Conservation (phyloP, 2,888 invertebrate species). For the Caenorhabditis angaria region DNA sequence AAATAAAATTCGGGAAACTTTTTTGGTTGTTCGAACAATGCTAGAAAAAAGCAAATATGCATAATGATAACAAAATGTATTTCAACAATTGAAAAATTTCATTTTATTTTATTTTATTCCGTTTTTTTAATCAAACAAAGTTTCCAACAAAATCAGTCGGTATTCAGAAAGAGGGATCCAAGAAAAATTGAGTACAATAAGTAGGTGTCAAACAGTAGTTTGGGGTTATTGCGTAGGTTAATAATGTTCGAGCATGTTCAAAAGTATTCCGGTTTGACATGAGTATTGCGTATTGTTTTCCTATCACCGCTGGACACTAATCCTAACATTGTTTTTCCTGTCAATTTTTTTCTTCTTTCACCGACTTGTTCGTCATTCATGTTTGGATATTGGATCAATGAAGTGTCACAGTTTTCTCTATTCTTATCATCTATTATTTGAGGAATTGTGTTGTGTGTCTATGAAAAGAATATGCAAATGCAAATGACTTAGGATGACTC, state of each 20-base stretch:
- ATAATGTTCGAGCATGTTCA: constrained; percentile 2
- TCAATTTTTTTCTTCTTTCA: neutral
- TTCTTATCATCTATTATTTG: constrained; percentile 1
- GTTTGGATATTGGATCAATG: constrained; percentile 10
- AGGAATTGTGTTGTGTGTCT: neutral
- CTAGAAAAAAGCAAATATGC: neutral
- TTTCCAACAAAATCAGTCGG: neutral
- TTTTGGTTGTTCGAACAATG: neutral
- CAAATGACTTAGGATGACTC: constrained; percentile 4
- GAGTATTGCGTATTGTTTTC: constrained; percentile 14
- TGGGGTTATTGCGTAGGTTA: neutral
- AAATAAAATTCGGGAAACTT: neutral
- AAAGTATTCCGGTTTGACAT: constrained; percentile 15
- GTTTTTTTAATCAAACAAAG: neutral
- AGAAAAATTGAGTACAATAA: neutral
- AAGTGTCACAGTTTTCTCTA: constrained; percentile 7
- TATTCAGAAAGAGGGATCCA: neutral
- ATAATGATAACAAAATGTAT: neutral
- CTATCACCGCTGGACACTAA: constrained; percentile 14
- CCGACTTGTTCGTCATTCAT: constrained; percentile 5
- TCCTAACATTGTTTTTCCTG: constrained; percentile 7
- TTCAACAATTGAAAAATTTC: neutral
- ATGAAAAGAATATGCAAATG: constrained; percentile 2
- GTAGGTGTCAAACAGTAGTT: constrained; percentile 2
- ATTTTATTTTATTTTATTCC: neutral